Evolutionary conservation across 2,797 vertebrate genomes (phyloP).

Genomic region (Labroides dimidiatus): DNA sequence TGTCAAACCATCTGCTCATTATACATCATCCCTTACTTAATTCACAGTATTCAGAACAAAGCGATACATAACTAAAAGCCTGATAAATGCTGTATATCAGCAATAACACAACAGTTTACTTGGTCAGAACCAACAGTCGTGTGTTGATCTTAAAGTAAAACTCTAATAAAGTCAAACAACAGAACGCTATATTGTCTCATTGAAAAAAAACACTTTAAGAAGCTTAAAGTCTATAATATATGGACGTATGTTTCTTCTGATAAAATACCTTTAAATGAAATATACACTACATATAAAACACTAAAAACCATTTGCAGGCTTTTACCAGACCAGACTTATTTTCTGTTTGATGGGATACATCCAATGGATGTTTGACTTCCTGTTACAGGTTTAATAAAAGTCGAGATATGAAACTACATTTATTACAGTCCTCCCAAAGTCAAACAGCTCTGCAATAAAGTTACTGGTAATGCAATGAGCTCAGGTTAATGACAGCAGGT

Average conservation of each 20-base stretch:
- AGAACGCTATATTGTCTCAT: neutral
- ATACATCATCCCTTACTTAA: too few species aligned
- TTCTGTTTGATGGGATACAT: conserved; percentile 39
- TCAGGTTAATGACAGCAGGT: conserved; percentile 71
- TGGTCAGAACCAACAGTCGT: too few species aligned
- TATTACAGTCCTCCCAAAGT: conserved; percentile 67
- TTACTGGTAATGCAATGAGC: conserved; percentile 65
- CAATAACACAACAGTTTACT: too few species aligned
- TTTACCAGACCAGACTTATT: conserved; percentile 38
- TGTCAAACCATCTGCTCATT: too few species aligned
- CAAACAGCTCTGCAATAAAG: conserved; percentile 64
- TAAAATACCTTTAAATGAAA: neutral
- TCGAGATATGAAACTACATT: conserved; percentile 54
- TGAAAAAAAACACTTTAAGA: neutral
- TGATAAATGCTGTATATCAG: too few species aligned
- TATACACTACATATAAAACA: conserved; percentile 3
- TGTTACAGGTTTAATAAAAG: conserved; percentile 70
- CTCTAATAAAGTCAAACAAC: neutral
- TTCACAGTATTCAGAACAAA: too few species aligned
- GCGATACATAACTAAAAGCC: too few species aligned
- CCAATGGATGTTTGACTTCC: conserved; percentile 54
- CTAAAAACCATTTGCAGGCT: conserved; percentile 41
- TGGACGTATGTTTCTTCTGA: neutral
- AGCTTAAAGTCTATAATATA: neutral
- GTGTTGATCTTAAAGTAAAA: too few species aligned